Evolutionary conservation across 53 echinoderm and acorn worm genomes (phyloP).

Genomic region (Apostichopus leukothele): DNA sequence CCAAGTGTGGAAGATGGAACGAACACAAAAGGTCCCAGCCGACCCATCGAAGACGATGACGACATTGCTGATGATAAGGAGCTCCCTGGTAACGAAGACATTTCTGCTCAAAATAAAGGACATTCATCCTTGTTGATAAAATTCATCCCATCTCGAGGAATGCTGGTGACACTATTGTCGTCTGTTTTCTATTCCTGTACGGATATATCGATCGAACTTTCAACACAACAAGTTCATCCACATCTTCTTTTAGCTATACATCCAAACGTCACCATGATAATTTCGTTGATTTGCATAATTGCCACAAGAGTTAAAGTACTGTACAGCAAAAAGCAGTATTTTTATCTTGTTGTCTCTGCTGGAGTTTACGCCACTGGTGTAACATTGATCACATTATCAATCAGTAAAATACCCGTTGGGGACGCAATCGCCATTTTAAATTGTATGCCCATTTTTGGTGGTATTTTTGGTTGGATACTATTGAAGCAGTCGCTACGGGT

Average conservation of each 20-base stretch:
- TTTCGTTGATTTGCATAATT: neutral
- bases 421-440: conserved; percentile 34
- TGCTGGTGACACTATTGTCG: conserved; percentile 12
- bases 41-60: neutral
- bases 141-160: conserved; percentile 14
- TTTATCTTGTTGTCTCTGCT: conserved; percentile 10
- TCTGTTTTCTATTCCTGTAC: neutral
- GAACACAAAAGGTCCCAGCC: no score
- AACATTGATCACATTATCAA: conserved; percentile 9
- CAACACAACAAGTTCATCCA: conserved; percentile 19
- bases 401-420: conserved; percentile 37
- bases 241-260: neutral
- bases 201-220: conserved; percentile 17
- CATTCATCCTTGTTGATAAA: neutral
- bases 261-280: neutral
- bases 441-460: conserved; percentile 32
- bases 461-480: conserved; percentile 30
- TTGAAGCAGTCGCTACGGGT: conserved; percentile 22
- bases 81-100: neutral
- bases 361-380: neutral
- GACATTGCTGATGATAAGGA: no score
- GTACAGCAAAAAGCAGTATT: neutral
- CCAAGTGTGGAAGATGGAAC: no score
- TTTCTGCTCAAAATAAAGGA: neutral
- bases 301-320: neutral